Evolutionary conservation across 2,113 vertebrate genomes (phyloP).

Genomic region (Steatornis caripensis): DNA sequence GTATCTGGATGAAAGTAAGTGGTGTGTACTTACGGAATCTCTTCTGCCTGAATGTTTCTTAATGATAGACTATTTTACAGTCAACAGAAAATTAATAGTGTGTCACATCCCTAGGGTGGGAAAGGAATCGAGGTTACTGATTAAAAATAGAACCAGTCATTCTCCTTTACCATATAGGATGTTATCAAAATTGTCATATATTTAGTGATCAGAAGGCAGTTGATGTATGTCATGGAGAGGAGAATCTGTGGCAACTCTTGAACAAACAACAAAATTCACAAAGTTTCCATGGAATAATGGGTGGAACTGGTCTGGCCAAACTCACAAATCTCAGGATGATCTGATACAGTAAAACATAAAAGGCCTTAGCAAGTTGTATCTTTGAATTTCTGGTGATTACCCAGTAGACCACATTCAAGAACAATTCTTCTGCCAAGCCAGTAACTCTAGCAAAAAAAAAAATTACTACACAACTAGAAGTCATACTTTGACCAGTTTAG

Average conservation of each 20-base stretch:
- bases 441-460: not conserved
- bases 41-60: not conserved
- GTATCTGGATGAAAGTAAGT: not conserved
- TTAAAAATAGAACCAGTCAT: not conserved
- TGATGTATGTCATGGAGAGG: not conserved
- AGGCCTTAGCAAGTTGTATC: not conserved
- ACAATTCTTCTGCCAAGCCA: not conserved
- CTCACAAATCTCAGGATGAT: not conserved
- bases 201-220: not conserved
- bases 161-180: not conserved
- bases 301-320: not conserved
- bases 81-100: not conserved
- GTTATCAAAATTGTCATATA: not conserved
- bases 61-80: not conserved
- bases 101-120: accelerated
- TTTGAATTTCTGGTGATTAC: not conserved
- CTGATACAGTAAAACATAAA: not conserved
- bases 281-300: not conserved
- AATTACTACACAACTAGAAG: not conserved
- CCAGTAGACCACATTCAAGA: not conserved
- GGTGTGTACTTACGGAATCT: not conserved
- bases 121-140: not conserved
- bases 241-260: not conserved
- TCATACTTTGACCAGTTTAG: not conserved
- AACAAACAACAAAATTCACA: not conserved